Conservation (phyloP, 2,888 invertebrate species). For the Clivina fossor region DNA sequence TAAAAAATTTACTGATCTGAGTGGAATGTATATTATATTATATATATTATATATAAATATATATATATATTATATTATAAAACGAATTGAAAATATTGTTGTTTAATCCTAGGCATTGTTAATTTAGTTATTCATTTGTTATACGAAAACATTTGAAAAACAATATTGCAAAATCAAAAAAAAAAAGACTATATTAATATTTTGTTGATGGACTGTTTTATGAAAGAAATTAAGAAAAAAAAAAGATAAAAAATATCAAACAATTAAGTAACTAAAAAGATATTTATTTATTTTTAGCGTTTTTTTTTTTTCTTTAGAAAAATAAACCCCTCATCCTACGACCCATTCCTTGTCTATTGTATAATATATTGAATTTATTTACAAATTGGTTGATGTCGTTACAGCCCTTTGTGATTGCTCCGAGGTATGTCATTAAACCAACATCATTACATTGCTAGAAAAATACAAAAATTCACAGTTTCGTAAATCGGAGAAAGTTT, state of each 20-base stretch:
- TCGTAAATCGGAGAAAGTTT: background rate
- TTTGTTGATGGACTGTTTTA: constrained; percentile 34
- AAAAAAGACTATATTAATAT: constrained; percentile 31
- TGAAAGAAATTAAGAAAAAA: constrained; percentile 24
- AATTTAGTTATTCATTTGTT: too few species aligned
- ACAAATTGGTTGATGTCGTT: constrained; percentile 96
- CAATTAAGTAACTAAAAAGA: too few species aligned
- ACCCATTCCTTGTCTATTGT: constrained; percentile 88
- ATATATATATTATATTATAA: too few species aligned
- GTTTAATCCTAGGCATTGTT: too few species aligned
- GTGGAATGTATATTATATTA: too few species aligned
- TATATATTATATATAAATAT: too few species aligned
- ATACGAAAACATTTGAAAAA: too few species aligned
- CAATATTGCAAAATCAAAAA: too few species aligned
- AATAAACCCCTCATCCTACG: constrained; percentile 85
- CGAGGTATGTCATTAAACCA: constrained; percentile 92
- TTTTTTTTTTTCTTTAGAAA: too few species aligned
- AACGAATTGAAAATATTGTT: too few species aligned
- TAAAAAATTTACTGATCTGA: too few species aligned
- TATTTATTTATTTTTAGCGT: too few species aligned
- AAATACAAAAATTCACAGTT: constrained; percentile 27
- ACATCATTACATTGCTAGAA: constrained; percentile 92
- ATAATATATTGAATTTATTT: constrained; percentile 93
- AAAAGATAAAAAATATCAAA: constrained; percentile 11
- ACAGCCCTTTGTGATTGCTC: constrained; percentile 93